Evolutionary conservation across 2,113 vertebrate species (phyloP), one percentile per base, ranked within the genome.

Genomic region (Brachyistius frenatus): DNA sequence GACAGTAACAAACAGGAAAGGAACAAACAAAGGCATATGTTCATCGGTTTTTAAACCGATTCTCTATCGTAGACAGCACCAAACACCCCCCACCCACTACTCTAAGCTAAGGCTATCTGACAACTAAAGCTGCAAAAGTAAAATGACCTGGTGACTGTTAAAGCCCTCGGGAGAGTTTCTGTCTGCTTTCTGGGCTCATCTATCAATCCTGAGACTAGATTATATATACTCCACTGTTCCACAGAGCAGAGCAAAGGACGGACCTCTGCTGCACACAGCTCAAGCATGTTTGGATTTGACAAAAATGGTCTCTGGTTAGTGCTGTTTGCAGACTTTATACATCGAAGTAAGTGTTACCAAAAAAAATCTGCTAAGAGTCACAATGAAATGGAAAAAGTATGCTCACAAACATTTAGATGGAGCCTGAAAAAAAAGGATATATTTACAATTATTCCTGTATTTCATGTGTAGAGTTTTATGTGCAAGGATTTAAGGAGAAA

Each of bases 71-170:
- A 84, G 61, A 66, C 75, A 81, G 78, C 66, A 78, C 60, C 76
- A 70, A 87, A 70, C 54, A 67, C 7, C 82, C 72, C 66, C 63
- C 64, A 50, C 64, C 55, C 65, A 62, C 31, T 23, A 75, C 63
- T 65, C 63, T 50, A 67, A 83, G 84, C 73, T 89, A 90, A 89
- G 77, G 77, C 86, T 86, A 89, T 92, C 88, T 92, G 88, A 92
- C 81, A 64, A 79, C 81, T 92, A 88, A 91, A 88, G 82, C 89
- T 91, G 78, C 80, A 80, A 75, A 87, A 87, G 90, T 78, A 84
- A 88, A 90, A 93, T 79, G 78, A 89, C 87, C 88, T 77, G 77
- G 64, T 87, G 78, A 89, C 84, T 80, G 88, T 68, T 87, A 89
- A 91, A 90, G 82, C 90, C 66, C 65, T 80, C 80, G 86, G 32